Percentiles rank a stretch among this genome's conserved stretches.
phyloP scores from a whole-genome alignment of 53 echinoderm and acorn worm genomes.

The Patiria pectinifera region DNA sequence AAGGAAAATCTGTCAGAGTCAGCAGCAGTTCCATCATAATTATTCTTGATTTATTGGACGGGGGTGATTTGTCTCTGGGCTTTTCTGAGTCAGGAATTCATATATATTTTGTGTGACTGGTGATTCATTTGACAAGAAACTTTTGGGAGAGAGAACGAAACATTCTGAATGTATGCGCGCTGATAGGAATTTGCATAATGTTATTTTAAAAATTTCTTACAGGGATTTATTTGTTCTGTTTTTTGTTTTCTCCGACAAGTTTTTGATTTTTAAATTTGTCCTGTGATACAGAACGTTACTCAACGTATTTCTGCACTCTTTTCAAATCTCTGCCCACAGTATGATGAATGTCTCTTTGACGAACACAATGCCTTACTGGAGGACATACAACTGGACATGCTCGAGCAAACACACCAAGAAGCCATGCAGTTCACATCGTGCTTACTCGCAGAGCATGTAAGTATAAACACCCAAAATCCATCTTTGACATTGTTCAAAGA shows the following conservation, averaged over 20 bases:
- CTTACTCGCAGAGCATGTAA: conserved; percentile 78
- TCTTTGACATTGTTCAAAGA: neutral
- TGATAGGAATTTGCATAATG: neutral
- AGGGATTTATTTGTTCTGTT: no score
- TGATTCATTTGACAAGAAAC: neutral
- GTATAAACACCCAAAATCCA: conserved; percentile 7
- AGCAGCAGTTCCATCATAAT: conserved; percentile 26
- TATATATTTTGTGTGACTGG: neutral
- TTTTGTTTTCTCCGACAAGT: no score
- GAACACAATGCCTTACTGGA: conserved; percentile 89
- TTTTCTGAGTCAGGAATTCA: neutral
- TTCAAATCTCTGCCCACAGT: conserved; percentile 68
- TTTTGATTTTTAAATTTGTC: neutral
- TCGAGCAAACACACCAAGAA: conserved; percentile 98
- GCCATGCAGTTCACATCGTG: conserved; percentile 99
- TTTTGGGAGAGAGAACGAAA: neutral
- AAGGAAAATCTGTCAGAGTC: neutral
- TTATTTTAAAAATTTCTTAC: no score
- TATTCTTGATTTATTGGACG: conserved; percentile 40
- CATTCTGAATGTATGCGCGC: neutral
- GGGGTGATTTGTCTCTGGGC: neutral
- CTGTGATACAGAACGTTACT: neutral
- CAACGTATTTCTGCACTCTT: neutral
- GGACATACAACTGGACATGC: conserved; percentile 95
- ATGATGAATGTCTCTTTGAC: conserved; percentile 92